A percentile compares a stretch with the other conserved stretches of the same genome.
These are phyloP conservation scores for Andricus curvator DNA, from an alignment of 2,888 invertebrate genomes.

Conservation along the genomic window DNA sequence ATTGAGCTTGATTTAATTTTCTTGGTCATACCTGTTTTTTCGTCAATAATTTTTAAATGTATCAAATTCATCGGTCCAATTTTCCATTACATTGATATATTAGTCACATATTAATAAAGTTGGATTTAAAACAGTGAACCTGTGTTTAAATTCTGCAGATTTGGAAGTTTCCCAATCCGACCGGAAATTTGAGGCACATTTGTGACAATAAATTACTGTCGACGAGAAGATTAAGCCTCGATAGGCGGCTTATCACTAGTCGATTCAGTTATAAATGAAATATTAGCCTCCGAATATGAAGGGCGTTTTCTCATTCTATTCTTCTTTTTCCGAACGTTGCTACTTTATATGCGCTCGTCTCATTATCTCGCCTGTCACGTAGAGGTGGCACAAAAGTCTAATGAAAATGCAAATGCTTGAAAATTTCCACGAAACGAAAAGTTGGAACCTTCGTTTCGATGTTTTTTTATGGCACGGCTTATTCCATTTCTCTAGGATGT, in stretches of 20 bases:
- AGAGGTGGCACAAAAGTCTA: conserved; percentile 11
- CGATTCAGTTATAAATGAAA: conserved; percentile 39
- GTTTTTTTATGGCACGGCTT: conserved; percentile 32
- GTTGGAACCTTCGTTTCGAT: neutral
- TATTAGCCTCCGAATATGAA: conserved; percentile 35
- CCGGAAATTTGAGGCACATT: conserved; percentile 10
- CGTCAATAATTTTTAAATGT: no score
- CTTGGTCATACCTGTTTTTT: no score
- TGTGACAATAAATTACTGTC: conserved; percentile 28
- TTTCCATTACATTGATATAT: no score
- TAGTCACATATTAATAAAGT: neutral
- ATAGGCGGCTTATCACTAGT: conserved; percentile 31
- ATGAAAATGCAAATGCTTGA: conserved; percentile 40
- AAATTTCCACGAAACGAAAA: conserved; percentile 16
- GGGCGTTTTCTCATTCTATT: conserved; percentile 4
- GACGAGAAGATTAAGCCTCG: conserved; percentile 12
- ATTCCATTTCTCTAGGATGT: conserved; percentile 21
- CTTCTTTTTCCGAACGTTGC: neutral
- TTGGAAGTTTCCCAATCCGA: conserved; percentile 17
- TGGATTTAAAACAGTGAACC: neutral
- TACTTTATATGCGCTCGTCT: conserved; percentile 36
- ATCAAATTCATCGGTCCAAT: no score
- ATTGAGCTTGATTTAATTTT: no score
- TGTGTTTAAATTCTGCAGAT: neutral
- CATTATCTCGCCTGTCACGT: conserved; percentile 41